A percentile compares a stretch with the other conserved stretches of the same genome.
Conservation (phyloP, 2,113 vertebrate species). For the Scytalopus superciliaris region DNA sequence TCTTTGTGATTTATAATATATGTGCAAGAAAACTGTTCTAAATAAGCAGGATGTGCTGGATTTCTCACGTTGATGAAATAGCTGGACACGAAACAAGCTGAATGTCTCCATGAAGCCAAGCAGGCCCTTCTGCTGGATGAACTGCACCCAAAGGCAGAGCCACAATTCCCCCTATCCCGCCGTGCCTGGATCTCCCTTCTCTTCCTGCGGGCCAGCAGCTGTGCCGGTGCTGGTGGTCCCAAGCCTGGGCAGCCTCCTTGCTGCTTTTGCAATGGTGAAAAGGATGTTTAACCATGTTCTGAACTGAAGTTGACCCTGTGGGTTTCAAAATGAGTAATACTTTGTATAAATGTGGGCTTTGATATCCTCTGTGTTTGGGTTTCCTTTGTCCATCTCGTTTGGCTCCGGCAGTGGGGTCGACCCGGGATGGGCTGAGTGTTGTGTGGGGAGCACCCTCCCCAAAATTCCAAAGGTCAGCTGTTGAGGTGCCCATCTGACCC, state of each 20-base stretch:
- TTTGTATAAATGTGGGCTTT: not conserved
- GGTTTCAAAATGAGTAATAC: not conserved
- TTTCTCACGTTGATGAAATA: not conserved
- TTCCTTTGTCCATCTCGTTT: not conserved
- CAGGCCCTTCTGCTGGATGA: not conserved
- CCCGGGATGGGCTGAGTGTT: not conserved
- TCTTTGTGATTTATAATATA: not conserved
- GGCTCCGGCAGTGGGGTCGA: rapidly evolving
- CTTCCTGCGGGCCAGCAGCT: not conserved
- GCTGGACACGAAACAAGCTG: not conserved
- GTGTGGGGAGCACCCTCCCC: not conserved
- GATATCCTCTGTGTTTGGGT: not conserved
- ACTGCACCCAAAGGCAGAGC: not conserved
- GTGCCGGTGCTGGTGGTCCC: not conserved
- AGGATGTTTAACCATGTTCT: not conserved
- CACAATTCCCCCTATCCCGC: rapidly evolving
- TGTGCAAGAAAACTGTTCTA: not conserved
- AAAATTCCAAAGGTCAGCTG: rapidly evolving
- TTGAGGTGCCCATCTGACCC: rapidly evolving
- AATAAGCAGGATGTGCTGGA: not conserved
- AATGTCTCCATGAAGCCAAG: not conserved
- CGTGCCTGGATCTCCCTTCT: not conserved
- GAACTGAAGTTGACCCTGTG: not conserved
- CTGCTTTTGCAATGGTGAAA: not conserved
- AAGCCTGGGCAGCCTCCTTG: rapidly evolving